phyloP scores from a whole-genome alignment of 2,797 vertebrate species.

The Triplophysa bombifrons region DNA sequence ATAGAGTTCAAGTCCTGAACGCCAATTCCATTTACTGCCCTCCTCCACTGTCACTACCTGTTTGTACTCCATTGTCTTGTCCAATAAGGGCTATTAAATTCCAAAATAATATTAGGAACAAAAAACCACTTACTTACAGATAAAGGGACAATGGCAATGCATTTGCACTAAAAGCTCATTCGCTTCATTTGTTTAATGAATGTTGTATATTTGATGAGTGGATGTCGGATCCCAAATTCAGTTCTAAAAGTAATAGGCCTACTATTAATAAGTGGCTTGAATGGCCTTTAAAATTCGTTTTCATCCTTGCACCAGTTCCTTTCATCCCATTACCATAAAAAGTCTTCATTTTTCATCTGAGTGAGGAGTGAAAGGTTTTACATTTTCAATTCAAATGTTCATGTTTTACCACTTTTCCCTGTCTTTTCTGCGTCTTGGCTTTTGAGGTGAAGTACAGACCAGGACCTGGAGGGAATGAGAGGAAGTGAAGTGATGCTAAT shows the following conservation, averaged over 20 bases:
- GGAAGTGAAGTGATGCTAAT: not conserved
- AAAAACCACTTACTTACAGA: not conserved
- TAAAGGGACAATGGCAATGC: not conserved
- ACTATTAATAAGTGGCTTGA: constrained; percentile 26
- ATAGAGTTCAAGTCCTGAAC: not conserved
- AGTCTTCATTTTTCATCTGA: constrained; percentile 46
- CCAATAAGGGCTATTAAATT: not conserved
- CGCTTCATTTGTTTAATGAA: constrained; percentile 20
- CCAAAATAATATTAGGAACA: not conserved
- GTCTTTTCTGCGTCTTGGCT: not conserved
- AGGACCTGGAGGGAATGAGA: not conserved
- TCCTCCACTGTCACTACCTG: not conserved
- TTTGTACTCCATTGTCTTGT: not conserved
- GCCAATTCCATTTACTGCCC: not conserved
- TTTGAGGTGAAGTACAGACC: not conserved
- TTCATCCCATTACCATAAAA: constrained; percentile 64
- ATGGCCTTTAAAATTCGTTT: constrained; percentile 59
- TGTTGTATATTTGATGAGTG: constrained; percentile 32
- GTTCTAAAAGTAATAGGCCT: constrained; percentile 16
- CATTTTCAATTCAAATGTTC: constrained; percentile 1
- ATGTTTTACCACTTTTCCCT: not conserved
- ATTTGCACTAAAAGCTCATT: constrained; percentile 17
- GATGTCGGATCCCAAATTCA: constrained; percentile 25
- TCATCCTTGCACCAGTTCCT: constrained; percentile 56
- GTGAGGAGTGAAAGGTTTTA: not conserved